Conservation (phyloP, 1,140 invertebrate species). For the Arion vulgaris region DNA sequence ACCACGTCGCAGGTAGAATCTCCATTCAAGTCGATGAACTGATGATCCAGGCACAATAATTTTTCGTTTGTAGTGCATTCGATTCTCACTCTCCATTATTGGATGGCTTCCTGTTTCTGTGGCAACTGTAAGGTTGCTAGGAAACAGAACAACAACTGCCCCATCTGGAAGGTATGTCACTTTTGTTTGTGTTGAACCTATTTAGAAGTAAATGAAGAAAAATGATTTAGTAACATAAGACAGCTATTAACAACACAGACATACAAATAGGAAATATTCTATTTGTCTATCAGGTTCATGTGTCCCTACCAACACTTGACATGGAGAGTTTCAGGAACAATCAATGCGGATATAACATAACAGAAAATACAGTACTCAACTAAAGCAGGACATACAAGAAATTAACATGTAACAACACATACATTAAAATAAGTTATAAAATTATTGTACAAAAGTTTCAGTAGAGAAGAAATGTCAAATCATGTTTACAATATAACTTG, state of each 20-base stretch:
- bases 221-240: not conserved
- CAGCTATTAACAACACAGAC: not conserved
- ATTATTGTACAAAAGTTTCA: not conserved
- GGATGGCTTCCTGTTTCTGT: slow-evolving; percentile 84
- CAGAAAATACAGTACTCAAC: not conserved
- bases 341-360: not conserved
- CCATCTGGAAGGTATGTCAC: slow-evolving; percentile 72
- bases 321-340: not conserved
- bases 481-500: no score
- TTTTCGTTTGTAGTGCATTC: slow-evolving; percentile 91
- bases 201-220: slow-evolving; percentile 3
- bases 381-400: not conserved
- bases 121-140: slow-evolving; percentile 71
- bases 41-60: slow-evolving; percentile 83
- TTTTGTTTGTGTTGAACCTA: slow-evolving; percentile 67
- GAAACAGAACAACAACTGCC: slow-evolving; percentile 72
- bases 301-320: not conserved
- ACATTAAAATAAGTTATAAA: not conserved
- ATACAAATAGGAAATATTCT: not conserved
- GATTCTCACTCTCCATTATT: slow-evolving; percentile 81
- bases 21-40: slow-evolving; percentile 94
- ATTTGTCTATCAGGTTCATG: not conserved
- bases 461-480: no score
- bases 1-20: slow-evolving; percentile 78
- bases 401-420: not conserved